Base-by-base conservation (phyloP, 2,797 vertebrate species). In the Xenopus petersii region DNA sequence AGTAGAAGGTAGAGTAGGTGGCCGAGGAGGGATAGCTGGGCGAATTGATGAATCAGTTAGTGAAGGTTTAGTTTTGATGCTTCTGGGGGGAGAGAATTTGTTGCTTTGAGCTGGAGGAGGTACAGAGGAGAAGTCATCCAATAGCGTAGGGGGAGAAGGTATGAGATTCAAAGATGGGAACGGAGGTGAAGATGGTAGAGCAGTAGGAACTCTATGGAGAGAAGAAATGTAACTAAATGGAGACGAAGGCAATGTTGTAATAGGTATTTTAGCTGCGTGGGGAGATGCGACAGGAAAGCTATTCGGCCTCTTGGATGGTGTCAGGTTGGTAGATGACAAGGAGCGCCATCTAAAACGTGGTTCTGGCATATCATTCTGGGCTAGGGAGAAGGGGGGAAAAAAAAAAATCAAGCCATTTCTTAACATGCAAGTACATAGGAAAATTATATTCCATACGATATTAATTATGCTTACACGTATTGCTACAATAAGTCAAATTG, bases 261-360 rank as follows among this genome's bases (percentile, higher is more conserved):
- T 8, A 42, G 55, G n/a, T 7, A 36, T 51, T 62, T 68, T 73
- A 11, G 61, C 12, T n/a, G n/a, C 51, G 48, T 64, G 26, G 12
- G 71, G 60, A 58, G 65, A 73, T 6, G 12, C 24, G 42, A 46
- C n/a, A 46, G 47, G 2, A 58, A 60, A 10, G 46, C 21, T 13
- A 3, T 17, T 64, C 9, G 15, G 59, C 42, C 49, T 64, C 64
- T 79, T 79, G 7, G 51, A 59, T 26, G 76, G 71, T 5, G 61
- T 69, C n/a, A 74, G 12, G 10, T 47, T 42, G 3, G 76, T 68
- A 1, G 71, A 74, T 0, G 76, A 79, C 71, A 59, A 5, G n/a
- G 71, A 74, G 10, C 71, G 76, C 10, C 65, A 67, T 47, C 71
- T 70, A 47, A 13, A 15, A 21, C 49, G 51, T 8, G 42, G 1